Evolutionary conservation across 2,888 invertebrate genomes (phyloP).

Genomic region (Orgyia antiqua): DNA sequence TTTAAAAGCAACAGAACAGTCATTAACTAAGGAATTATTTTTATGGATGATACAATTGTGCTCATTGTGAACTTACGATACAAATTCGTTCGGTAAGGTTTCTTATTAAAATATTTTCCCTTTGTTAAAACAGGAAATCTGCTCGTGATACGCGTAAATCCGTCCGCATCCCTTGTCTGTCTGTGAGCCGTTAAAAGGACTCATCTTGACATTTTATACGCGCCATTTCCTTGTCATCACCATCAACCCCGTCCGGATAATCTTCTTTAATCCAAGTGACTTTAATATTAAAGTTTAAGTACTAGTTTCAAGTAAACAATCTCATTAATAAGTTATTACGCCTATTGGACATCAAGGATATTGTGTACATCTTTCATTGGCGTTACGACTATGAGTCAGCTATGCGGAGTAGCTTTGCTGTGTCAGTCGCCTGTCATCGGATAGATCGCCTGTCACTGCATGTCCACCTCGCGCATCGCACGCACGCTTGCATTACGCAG

Average conservation of each 20-base stretch:
- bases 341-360: conserved; percentile 45
- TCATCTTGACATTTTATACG: conserved; percentile 67
- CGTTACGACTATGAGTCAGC: conserved; percentile 60
- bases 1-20: conserved; percentile 18
- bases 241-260: conserved; percentile 57
- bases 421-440: conserved; percentile 70
- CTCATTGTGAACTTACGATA: no score
- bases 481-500: conserved; percentile 78
- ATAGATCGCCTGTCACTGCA: conserved; percentile 74
- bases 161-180: conserved; percentile 70
- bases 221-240: conserved; percentile 67
- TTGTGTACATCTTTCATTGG: conserved; percentile 53
- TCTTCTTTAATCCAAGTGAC: conserved; percentile 54
- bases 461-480: conserved; percentile 76
- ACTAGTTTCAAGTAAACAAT: conserved; percentile 37
- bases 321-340: conserved; percentile 45
- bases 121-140: conserved; percentile 70
- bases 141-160: conserved; percentile 73
- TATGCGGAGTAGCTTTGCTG: conserved; percentile 54
- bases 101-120: conserved; percentile 52
- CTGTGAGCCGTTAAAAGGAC: conserved; percentile 65
- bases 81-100: conserved; percentile 34
- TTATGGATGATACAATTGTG: conserved; percentile 16
- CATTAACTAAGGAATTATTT: no score
- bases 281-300: conserved; percentile 24